These are phyloP conservation scores for Leucoraja ocellata DNA, from an alignment of 2,797 vertebrate species.

Conservation along the genomic window DNA sequence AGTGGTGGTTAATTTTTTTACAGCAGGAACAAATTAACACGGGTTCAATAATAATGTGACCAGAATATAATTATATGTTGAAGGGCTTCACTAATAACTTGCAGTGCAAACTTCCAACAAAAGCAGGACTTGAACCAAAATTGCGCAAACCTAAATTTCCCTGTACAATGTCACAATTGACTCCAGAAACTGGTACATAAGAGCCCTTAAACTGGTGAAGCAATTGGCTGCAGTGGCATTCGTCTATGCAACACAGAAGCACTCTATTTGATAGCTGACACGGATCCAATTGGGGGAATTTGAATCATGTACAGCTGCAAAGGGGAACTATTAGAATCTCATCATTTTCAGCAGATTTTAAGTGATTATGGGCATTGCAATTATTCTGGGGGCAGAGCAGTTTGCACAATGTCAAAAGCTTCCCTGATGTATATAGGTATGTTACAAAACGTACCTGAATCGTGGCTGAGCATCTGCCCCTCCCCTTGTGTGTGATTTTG, in stretches of 20 bases:
- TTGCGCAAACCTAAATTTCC: background rate
- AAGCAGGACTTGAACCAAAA: background rate
- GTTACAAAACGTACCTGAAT: no score
- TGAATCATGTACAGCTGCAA: background rate
- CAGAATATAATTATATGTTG: background rate
- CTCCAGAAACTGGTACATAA: background rate
- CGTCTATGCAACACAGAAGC: background rate
- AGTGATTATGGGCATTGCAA: background rate
- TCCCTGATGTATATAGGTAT: no score
- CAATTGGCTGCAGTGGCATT: background rate
- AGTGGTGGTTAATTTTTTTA: background rate
- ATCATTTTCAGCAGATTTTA: slow-evolving; percentile 6
- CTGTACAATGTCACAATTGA: background rate
- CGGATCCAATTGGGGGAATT: background rate
- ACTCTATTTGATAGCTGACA: background rate
- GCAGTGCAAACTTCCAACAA: background rate
- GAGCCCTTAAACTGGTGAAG: background rate
- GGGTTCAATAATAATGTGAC: background rate
- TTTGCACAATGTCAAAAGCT: background rate
- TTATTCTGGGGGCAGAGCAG: background rate
- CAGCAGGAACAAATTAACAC: background rate
- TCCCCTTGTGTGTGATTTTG: no score
- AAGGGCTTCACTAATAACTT: background rate
- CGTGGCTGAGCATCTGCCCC: no score
- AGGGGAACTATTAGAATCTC: background rate